Evolutionary conservation across 2,797 vertebrate species (phyloP), one percentile per base, ranked within the genome.

Genomic region (Eupleurogrammus muticus): DNA sequence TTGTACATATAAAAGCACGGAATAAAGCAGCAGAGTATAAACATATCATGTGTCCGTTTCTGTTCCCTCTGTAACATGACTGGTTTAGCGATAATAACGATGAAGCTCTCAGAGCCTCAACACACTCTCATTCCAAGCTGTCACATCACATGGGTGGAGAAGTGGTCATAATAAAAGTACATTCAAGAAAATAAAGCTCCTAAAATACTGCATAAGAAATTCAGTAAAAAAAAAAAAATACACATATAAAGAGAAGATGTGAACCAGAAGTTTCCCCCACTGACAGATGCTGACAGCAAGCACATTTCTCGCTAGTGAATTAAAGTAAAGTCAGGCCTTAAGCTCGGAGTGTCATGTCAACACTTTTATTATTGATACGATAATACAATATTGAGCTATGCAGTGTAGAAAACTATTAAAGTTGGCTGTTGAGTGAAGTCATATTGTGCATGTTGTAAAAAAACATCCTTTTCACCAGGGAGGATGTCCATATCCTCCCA

Each of bases 311-410:
- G 58, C 58, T 46, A 16, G n/a, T 23, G 10, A 75, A 75, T 46
- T 23, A 35, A 64, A 46, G 28, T 34, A 14, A 52, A 59, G 17
- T 38, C 61, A 52, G 24, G 21, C 47, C 51, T 50, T 60, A 24
- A 46, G 16, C 3, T 24, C 49, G 14, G n/a, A 50, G 28, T 51
- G 21, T 36, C 1, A 0, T 40, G 40, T 67, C 50, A 65, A 14
- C 52, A 17, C 44, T n/a, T 21, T 44, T 38, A 61, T 56, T 59
- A 77, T 50, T 66, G 70, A 80, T 21, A 47, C 46, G 73, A 42
- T 35, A 75, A 47, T 9, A 24, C 19, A 36, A 23, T 42, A 53
- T 44, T 44, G 69, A 44, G 14, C 38, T 40, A 38, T 28, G 32
- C 12, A 20, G 16, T 56, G 44, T 4, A 8, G 50, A 48, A 47